Percentiles rank a stretch among this genome's conserved stretches.
These are phyloP conservation scores for Lasius platythorax DNA, from an alignment of 2,888 invertebrate species.

Conservation along the genomic window DNA sequence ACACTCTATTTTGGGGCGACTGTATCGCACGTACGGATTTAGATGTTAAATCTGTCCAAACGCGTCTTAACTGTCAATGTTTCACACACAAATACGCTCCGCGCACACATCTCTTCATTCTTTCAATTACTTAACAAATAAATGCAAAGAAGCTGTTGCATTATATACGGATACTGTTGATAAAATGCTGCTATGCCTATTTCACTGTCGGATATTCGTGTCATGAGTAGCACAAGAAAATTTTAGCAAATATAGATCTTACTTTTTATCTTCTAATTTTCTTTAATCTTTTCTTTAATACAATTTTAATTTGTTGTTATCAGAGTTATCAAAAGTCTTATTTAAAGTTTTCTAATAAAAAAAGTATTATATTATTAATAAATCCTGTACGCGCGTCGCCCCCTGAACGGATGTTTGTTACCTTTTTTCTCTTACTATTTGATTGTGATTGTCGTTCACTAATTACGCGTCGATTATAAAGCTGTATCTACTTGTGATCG, in stretches of 20 bases:
- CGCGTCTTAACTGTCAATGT: not conserved
- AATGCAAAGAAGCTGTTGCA: not conserved
- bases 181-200: not conserved
- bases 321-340: not conserved
- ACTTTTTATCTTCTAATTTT: not conserved
- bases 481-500: not conserved
- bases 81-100: not conserved
- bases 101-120: not conserved
- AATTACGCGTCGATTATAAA: constrained; percentile 14
- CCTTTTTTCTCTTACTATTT: not conserved
- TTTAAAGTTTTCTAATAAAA: constrained; percentile 5
- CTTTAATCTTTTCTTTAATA: not conserved
- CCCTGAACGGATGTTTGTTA: not conserved
- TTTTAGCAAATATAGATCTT: not conserved
- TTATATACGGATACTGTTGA: not conserved
- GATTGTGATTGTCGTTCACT: not conserved
- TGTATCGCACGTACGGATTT: not conserved
- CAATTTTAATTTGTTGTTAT: not conserved
- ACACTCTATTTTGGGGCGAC: constrained; percentile 3
- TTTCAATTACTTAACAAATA: not conserved
- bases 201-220: not conserved
- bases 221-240: not conserved
- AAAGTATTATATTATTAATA: not conserved
- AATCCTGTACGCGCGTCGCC: not conserved
- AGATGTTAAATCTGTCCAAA: constrained; percentile 44